A percentile compares a stretch with the other conserved stretches of the same genome.
phyloP scores from a whole-genome alignment of 2,113 vertebrate genomes.

The Proterorhinus semilunaris region DNA sequence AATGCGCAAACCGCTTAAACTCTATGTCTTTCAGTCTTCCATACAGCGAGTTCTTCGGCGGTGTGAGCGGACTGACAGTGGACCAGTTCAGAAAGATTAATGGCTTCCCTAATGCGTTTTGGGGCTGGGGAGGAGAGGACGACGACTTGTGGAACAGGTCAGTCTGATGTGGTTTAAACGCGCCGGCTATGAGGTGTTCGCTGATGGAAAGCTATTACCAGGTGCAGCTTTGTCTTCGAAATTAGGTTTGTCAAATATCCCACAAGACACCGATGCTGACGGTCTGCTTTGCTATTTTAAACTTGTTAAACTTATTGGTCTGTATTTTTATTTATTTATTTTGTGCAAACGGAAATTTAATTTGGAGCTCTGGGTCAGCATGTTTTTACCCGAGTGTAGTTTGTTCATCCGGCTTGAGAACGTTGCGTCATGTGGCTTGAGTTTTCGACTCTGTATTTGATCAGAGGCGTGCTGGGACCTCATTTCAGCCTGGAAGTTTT shows the following conservation, averaged over 20 bases:
- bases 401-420: too few species aligned
- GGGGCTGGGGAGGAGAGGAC: conserved; percentile 97
- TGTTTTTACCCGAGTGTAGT: not conserved
- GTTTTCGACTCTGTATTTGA: too few species aligned
- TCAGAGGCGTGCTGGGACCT: too few species aligned
- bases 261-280: not conserved
- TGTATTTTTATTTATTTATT: not conserved
- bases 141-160: conserved; percentile 98
- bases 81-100: conserved; percentile 94
- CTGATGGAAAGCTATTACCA: not conserved
- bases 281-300: not conserved
- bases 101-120: conserved; percentile 95
- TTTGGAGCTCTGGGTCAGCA: not conserved
- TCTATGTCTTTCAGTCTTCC: conserved; percentile 79
- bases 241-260: not conserved
- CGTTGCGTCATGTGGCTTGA: too few species aligned
- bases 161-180: not conserved
- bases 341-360: not conserved
- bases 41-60: conserved; percentile 92
- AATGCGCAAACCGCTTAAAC: too few species aligned
- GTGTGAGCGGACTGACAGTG: conserved; percentile 92
- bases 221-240: not conserved
- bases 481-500: too few species aligned
- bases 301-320: conserved; percentile 6
- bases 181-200: not conserved